These are phyloP conservation scores for Semibalanus balanoides DNA, from an alignment of 1,140 invertebrate species.

Conservation along the genomic window DNA sequence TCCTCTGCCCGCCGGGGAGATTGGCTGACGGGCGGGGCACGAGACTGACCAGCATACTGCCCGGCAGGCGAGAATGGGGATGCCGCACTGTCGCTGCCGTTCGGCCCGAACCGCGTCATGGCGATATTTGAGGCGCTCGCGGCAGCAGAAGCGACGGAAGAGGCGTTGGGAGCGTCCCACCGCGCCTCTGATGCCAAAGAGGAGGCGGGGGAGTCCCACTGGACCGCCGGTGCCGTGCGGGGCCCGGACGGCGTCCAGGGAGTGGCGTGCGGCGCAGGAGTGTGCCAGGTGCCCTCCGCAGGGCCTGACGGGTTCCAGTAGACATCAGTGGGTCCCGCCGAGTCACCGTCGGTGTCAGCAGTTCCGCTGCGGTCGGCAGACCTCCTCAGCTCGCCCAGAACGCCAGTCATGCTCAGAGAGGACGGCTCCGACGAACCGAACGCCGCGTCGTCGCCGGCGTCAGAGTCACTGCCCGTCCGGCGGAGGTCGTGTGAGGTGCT, in stretches of 20 bases:
- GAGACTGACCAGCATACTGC: no score
- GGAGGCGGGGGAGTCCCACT: no score
- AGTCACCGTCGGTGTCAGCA: no score
- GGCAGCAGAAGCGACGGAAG: neutral
- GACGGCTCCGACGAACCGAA: neutral
- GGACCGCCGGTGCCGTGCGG: no score
- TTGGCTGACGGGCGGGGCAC: conserved; percentile 6
- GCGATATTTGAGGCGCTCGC: neutral
- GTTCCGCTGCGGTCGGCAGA: neutral
- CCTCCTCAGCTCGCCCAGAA: neutral
- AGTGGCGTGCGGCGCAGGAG: neutral
- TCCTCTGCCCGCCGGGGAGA: conserved; percentile 12
- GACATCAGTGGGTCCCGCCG: neutral
- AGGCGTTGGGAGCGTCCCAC: neutral
- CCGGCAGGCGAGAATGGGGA: no score
- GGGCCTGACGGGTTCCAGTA: neutral
- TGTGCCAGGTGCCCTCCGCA: neutral
- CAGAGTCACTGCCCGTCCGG: neutral
- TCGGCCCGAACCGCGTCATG: conserved; percentile 8
- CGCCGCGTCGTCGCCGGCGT: neutral
- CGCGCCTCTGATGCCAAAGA: neutral
- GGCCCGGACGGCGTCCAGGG: no score
- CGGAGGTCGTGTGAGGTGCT: neutral
- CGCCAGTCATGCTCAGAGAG: neutral
- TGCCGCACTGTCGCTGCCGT: conserved; percentile 15